Percentiles rank a stretch among this genome's conserved stretches.
phyloP scores from a whole-genome alignment of 2,888 invertebrate species.

The Agrochola circellaris region DNA sequence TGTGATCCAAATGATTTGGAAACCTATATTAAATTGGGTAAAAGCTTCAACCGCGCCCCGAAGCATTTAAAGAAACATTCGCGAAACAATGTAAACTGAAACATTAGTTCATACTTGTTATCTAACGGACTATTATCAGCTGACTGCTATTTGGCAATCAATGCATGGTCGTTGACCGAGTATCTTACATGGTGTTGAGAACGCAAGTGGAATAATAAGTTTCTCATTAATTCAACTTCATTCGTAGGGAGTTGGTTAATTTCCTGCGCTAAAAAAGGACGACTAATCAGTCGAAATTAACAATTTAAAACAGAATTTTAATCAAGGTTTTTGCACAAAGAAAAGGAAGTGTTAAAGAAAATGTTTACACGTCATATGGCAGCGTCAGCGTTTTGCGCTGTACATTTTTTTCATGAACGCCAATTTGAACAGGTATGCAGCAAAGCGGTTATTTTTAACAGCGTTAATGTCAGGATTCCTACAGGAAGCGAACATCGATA shows the following conservation, averaged over 20 bases:
- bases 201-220: conserved; percentile 66
- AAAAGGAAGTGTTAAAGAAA: conserved; percentile 49
- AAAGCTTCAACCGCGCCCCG: not conserved
- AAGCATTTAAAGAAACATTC: not conserved
- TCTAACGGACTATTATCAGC: conserved; percentile 58
- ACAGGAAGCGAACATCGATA: conserved; percentile 53
- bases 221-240: conserved; percentile 38
- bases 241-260: conserved; percentile 18
- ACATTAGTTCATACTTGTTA: conserved; percentile 29
- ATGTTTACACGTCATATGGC: conserved; percentile 43
- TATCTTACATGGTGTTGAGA: conserved; percentile 59
- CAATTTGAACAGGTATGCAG: conserved; percentile 67
- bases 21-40: conserved; percentile 29
- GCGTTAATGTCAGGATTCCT: conserved; percentile 62
- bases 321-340: conserved; percentile 57
- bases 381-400: conserved; percentile 5
- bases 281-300: conserved; percentile 43
- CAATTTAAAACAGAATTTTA: conserved; percentile 39
- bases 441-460: conserved; percentile 68
- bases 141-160: conserved; percentile 67
- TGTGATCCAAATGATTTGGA: conserved; percentile 16
- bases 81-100: conserved; percentile 13
- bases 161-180: conserved; percentile 70
- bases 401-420: conserved; percentile 53
- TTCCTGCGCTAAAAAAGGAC: conserved; percentile 6